Evolutionary conservation across 1,140 invertebrate genomes (phyloP).

Genomic region (Drosophila pruinosa): DNA sequence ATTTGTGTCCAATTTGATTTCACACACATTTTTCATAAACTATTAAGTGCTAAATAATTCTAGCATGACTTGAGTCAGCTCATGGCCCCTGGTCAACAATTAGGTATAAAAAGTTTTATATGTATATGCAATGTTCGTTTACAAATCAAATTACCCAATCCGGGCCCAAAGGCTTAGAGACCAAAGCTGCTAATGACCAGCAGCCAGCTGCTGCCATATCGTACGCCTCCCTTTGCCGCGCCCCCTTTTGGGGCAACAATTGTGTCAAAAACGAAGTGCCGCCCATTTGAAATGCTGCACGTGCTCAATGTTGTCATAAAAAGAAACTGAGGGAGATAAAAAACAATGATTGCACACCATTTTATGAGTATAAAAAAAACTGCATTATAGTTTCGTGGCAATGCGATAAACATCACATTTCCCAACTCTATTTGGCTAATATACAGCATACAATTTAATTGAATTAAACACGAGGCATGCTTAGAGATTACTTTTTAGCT

Average conservation of each 20-base stretch:
- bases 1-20: not conserved
- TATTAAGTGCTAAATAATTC: not conserved
- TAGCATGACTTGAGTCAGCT: constrained; percentile 1
- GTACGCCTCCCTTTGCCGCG: not conserved
- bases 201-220: constrained; percentile 38
- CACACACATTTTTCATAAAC: not conserved
- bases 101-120: constrained; percentile 32
- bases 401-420: not conserved
- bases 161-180: constrained; percentile 20
- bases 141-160: constrained; percentile 62
- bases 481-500: not conserved
- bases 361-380: constrained; percentile 8
- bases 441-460: constrained; percentile 1
- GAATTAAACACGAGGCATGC: not conserved
- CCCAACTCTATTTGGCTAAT: not conserved
- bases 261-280: constrained; percentile 62
- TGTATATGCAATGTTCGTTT: constrained; percentile 32
- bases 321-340: constrained; percentile 30
- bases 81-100: constrained; percentile 5
- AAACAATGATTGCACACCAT: constrained; percentile 44
- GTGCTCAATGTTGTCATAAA: constrained; percentile 42
- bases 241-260: constrained; percentile 33
- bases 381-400: constrained; percentile 38
- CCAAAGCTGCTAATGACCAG: constrained; percentile 47
- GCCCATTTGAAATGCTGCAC: constrained; percentile 63